Base-by-base conservation (phyloP, 1,140 invertebrate species). In the Drosophila pectinifera region DNA sequence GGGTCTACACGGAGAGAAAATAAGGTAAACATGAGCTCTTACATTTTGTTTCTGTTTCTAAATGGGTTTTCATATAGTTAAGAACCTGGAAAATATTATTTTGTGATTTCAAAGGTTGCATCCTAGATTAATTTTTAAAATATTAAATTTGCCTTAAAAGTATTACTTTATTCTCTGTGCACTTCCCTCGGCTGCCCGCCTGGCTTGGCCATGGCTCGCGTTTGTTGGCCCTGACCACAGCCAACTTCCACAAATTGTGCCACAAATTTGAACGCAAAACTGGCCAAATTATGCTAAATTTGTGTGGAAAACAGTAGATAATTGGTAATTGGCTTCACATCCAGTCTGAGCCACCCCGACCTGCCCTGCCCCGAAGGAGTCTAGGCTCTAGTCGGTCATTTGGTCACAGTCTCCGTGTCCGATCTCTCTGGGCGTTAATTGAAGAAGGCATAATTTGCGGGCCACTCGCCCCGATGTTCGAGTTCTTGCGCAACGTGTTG, bases 301-400 rank as follows among this genome's bases (percentile, higher is more conserved):
- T 91, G 88, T 91, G 83, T 83, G 78, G 88, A 91, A 88, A 91
- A 91, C 88, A 91, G 88, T 91, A 80, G 83, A 91, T 91, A 91
- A 91, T 91, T 91, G 88, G 83, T 91, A 91, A 91, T 91, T 91
- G 88, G 80, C 59, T 91, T 85, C 83, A 79, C 64, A 68, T 78
- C 83, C 62, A 86, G 34, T 48, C 38, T 57, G 22, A 22, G 22
- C n/a, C n/a, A n/a, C n/a, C n/a, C n/a, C n/a, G n/a, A n/a, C n/a
- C n/a, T n/a, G 39, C 45, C 48, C 54, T 31, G 43, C 54, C 63
- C 42, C 36, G 22, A 51, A 62, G 73, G 79, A 73, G 80, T 79
- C 58, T 83, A 59, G 80, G 43, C 28, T 76, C 88, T 76, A 79
- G 72, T 68, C 48, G 79, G 41, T 67, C 68, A 67, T 48, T 70